A percentile compares a stretch with the other conserved stretches of the same genome.
Evolutionary conservation across 2,797 vertebrate genomes (phyloP).

Genomic region (Lithobates pipiens): DNA sequence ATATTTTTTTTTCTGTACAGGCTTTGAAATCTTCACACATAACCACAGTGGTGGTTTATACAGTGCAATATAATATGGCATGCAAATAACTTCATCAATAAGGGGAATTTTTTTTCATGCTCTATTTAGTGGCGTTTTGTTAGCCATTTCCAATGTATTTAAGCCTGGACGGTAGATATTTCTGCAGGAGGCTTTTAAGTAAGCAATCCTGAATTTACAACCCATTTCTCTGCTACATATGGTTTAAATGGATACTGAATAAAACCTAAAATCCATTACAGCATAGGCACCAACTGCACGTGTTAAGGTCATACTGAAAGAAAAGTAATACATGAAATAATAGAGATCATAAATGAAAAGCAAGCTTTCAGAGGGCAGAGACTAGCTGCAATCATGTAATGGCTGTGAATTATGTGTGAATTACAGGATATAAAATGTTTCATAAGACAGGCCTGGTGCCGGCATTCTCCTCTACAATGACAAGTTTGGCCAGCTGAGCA

Average conservation of each 20-base stretch:
- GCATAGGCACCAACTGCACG: not conserved
- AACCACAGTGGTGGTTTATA: too few species aligned
- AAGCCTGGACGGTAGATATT: not conserved
- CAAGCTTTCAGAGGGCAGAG: constrained; percentile 15
- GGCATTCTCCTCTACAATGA: not conserved
- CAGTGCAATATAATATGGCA: too few species aligned
- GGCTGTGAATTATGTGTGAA: constrained; percentile 24
- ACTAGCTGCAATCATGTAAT: not conserved
- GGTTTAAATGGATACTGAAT: not conserved
- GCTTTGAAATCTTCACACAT: too few species aligned
- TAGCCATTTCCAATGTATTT: too few species aligned
- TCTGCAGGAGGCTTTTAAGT: not conserved
- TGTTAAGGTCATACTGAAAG: not conserved
- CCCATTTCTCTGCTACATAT: not conserved
- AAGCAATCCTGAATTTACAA: not conserved
- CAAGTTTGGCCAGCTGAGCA: not conserved
- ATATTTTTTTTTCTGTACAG: too few species aligned
- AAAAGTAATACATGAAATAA: constrained; percentile 8
- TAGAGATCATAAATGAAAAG: not conserved
- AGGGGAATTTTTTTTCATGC: too few species aligned
- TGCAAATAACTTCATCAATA: too few species aligned
- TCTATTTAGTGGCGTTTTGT: too few species aligned
- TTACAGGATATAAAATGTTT: constrained; percentile 14
- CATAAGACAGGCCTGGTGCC: constrained; percentile 1
- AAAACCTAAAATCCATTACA: not conserved